Conservation (phyloP, 2,113 vertebrate species). For the Ictalurus furcatus region DNA sequence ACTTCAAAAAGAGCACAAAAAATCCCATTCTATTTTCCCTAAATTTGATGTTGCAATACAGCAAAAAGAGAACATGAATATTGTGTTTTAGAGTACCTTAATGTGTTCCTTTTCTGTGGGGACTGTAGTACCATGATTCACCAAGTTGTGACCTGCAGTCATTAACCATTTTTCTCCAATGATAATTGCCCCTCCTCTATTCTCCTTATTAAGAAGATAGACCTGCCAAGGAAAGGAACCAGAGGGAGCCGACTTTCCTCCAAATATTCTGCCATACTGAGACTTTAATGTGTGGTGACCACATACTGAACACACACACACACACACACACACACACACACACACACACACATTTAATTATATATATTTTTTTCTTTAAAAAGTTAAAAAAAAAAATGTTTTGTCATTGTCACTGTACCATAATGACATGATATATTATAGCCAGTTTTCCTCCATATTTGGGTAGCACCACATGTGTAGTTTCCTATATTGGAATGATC, state of each 20-base stretch:
- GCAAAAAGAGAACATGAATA: not conserved
- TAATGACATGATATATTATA: slow-evolving; percentile 57
- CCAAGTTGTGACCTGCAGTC: slow-evolving; percentile 65
- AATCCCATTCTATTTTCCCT: not conserved
- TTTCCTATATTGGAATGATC: slow-evolving; percentile 47
- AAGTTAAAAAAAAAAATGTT: not conserved
- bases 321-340: not conserved
- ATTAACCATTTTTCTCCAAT: slow-evolving; percentile 68
- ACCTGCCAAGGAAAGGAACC: slow-evolving; percentile 72
- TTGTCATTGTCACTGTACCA: slow-evolving; percentile 57
- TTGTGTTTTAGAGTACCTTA: slow-evolving; percentile 44
- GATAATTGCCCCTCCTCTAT: slow-evolving; percentile 58
- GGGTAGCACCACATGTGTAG: slow-evolving; percentile 61
- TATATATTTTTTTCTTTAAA: not conserved
- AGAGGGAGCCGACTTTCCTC: slow-evolving; percentile 37
- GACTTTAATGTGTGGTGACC: not conserved
- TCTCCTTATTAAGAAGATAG: accelerated
- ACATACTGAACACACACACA: slow-evolving; percentile 13
- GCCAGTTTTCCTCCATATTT: slow-evolving; percentile 60
- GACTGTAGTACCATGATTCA: too few species aligned
- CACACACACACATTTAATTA: too few species aligned
- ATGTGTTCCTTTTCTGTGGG: accelerated
- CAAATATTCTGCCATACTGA: slow-evolving; percentile 53
- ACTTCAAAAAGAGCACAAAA: not conserved
- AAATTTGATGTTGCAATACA: not conserved